Evolutionary conservation across 2,888 invertebrate genomes (phyloP).

Genomic region (Trichacis sp.): DNA sequence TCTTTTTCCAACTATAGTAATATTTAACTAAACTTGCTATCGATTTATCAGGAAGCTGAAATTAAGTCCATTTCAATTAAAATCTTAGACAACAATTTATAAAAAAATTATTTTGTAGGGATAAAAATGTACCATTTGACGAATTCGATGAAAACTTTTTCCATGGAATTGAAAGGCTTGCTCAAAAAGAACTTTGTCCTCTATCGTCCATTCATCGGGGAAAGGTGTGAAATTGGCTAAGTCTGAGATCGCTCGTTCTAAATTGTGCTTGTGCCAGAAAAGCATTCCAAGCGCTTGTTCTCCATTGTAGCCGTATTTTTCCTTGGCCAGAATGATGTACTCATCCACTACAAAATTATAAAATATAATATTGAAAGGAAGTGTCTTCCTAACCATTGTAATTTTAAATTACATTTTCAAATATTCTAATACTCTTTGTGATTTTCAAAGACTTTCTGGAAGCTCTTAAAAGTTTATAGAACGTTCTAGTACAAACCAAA

Average conservation of each 20-base stretch:
- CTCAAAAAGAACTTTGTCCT: constrained; percentile 97
- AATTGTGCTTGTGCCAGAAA: constrained; percentile 97
- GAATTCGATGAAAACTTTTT: constrained; percentile 95
- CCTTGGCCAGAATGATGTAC: constrained; percentile 93
- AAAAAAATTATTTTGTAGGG: constrained; percentile 1
- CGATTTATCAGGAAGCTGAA: constrained; percentile 94
- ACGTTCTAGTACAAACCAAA: no score
- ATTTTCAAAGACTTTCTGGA: no score
- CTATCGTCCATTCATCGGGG: constrained; percentile 98
- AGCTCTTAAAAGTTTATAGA: no score
- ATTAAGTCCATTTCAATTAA: constrained; percentile 2
- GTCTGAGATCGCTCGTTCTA: constrained; percentile 91
- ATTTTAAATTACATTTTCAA: no score
- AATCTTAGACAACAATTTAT: neutral
- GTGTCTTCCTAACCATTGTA: no score
- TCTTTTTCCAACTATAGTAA: constrained; percentile 99
- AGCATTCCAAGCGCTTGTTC: constrained; percentile 98
- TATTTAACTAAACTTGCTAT: constrained; percentile 96
- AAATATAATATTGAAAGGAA: neutral
- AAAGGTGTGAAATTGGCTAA: constrained; percentile 97
- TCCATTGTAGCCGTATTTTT: constrained; percentile 96
- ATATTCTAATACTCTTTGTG: no score
- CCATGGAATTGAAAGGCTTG: constrained; percentile 99
- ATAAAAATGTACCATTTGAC: constrained; percentile 85
- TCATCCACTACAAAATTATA: constrained; percentile 84